These are phyloP conservation scores for Harpagoxenus sublaevis DNA, from an alignment of 2,888 invertebrate genomes.

Conservation along the genomic window DNA sequence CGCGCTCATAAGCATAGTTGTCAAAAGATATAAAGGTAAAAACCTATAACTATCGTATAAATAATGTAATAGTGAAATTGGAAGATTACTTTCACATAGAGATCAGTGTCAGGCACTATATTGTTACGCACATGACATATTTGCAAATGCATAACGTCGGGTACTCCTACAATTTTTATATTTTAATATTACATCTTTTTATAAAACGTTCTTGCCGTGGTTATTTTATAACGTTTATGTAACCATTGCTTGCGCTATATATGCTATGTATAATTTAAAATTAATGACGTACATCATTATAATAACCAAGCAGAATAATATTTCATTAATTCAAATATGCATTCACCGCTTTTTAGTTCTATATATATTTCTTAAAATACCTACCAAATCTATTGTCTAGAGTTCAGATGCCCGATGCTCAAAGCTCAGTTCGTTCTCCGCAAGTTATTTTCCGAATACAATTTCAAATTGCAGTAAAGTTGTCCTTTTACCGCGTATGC, in stretches of 20 bases:
- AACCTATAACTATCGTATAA: not conserved
- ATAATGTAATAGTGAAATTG: not conserved
- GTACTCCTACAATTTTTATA: too few species aligned
- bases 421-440: slow-evolving; percentile 24
- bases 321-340: not conserved
- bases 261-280: not conserved
- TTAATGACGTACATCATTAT: slow-evolving; percentile 9
- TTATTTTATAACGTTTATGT: not conserved
- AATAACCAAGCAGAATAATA: slow-evolving; percentile 3
- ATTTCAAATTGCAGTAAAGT: slow-evolving; percentile 45
- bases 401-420: not conserved
- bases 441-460: slow-evolving; percentile 39
- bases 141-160: not conserved
- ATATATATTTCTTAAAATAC: not conserved
- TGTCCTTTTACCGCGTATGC: slow-evolving; percentile 30
- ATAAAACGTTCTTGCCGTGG: not conserved
- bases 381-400: not conserved
- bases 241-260: not conserved
- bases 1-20: not conserved
- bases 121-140: not conserved
- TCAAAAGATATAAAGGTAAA: not conserved
- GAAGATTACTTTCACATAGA: not conserved
- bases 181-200: not conserved
- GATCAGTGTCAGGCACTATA: not conserved
- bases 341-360: not conserved